Percentiles rank a stretch among this genome's conserved stretches.
phyloP scores from a whole-genome alignment of 2,797 vertebrate genomes.

The Ctenopoma kingsleyae region DNA sequence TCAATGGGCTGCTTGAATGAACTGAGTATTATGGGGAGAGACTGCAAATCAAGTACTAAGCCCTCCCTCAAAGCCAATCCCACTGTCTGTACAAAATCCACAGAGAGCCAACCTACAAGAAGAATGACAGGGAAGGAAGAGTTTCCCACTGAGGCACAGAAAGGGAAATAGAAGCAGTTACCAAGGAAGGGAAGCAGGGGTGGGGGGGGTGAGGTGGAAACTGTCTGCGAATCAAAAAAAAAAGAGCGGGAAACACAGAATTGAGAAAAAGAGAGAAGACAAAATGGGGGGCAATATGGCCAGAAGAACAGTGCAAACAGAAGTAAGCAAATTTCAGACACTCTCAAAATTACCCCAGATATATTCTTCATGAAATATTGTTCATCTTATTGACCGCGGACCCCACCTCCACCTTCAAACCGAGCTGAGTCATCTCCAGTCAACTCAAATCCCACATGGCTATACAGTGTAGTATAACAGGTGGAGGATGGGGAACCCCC shows the following conservation, averaged over 20 bases:
- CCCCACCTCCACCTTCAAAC: conserved; percentile 33
- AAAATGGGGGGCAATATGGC: neutral
- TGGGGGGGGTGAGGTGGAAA: conserved; percentile 2
- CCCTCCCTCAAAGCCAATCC: conserved; percentile 64
- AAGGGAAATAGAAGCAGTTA: conserved; percentile 55
- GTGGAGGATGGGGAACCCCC: conserved; percentile 21
- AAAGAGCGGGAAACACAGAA: conserved; percentile 66
- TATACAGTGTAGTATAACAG: conserved; percentile 29
- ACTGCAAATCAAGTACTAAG: conserved; percentile 76
- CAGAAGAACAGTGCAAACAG: conserved; percentile 6
- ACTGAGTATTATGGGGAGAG: conserved; percentile 61
- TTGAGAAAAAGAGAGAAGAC: conserved; percentile 27
- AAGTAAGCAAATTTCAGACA: neutral
- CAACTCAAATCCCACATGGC: conserved; percentile 48
- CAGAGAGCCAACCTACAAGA: conserved; percentile 55
- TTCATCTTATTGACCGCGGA: conserved; percentile 3
- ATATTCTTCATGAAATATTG: neutral
- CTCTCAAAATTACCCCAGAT: neutral
- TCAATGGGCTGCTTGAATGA: conserved; percentile 62
- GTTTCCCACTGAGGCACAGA: conserved; percentile 65
- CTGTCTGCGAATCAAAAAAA: conserved; percentile 60
- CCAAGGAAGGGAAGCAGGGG: conserved; percentile 31
- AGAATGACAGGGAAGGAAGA: conserved; percentile 65
- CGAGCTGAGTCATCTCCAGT: conserved; percentile 54
- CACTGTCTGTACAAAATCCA: conserved; percentile 65